Base-by-base conservation (phyloP, 2,888 invertebrate genomes). In the Chromoteleia sp. region DNA sequence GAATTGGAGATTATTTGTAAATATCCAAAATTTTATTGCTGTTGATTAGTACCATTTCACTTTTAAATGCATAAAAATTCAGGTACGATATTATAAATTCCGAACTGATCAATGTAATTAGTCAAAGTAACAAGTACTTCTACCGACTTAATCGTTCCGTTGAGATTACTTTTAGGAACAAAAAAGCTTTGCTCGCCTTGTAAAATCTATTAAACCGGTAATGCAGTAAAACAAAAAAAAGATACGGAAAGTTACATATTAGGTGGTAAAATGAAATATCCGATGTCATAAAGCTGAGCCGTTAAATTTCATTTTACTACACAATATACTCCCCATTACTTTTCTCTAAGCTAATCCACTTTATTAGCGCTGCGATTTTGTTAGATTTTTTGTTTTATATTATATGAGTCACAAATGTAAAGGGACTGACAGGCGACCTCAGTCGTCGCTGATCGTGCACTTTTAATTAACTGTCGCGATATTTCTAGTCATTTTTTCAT, bases 401-500 rank as follows among this genome's bases (percentile, higher is more conserved):
- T 30, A 33, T 12, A 2, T n/a, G 21, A 25, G 25, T 41, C 6
- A 41, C n/a, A 36, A 12, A 25, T 58, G 41, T 41, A 25, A 58
- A 58, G 21, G 41, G 17, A 58, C 58, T 58, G 39, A 41, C 17
- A n/a, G 2, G 17, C 39, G 36, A 36, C 19, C n/a, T 56, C 14
- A 10, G 14, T 14, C 6, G 41, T 58, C 41, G 58, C 12, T 41
- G 17, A 58, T 56, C 10, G 33, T 33, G 5, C 7, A 30, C 17
- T 54, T 50, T 29, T 29, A 6, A 25, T 25, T 29, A 54, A 30
- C 8, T n/a, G 14, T 56, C 1, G 19, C n/a, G 4, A 33, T 19
- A 36, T 36, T 19, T 56, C 56, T 56, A 56, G 56, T 56, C 56
- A 56, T 36, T 56, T 56, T 56, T 56, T 33, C 36, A 56, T 56